These are phyloP conservation scores for Ridgeia piscesae DNA, from an alignment of 1,140 invertebrate species.

Conservation along the genomic window DNA sequence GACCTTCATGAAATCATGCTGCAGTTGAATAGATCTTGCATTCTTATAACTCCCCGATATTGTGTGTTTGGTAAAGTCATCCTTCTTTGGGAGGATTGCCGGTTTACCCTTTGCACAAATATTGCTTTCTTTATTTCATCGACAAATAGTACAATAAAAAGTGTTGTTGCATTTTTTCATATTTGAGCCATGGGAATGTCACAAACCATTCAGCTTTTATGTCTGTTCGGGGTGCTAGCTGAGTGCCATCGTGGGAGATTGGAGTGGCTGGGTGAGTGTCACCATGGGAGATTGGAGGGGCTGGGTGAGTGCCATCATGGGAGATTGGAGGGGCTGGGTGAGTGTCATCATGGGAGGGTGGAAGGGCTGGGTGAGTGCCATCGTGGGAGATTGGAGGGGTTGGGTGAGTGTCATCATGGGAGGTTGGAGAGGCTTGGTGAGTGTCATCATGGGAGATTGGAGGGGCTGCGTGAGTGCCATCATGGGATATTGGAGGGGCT, in stretches of 20 bases:
- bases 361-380: too few species aligned
- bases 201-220: constrained; percentile 18
- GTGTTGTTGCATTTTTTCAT: constrained; percentile 11
- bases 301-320: too few species aligned
- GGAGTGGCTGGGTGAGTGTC: neutral
- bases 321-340: too few species aligned
- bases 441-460: too few species aligned
- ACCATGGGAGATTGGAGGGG: too few species aligned
- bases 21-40: neutral
- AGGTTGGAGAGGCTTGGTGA: too few species aligned
- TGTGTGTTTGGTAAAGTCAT: constrained; percentile 4
- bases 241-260: neutral
- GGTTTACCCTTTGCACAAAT: constrained; percentile 5
- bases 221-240: neutral
- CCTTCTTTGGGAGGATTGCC: constrained; percentile 2
- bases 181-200: constrained; percentile 10
- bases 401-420: too few species aligned
- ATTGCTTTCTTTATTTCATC: constrained; percentile 5
- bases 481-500: too few species aligned
- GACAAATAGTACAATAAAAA: constrained; percentile 4
- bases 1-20: constrained; percentile 5
- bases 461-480: too few species aligned
- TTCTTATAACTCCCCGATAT: neutral
- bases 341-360: too few species aligned
- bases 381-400: too few species aligned